Base-by-base conservation (phyloP, 2,888 invertebrate genomes). In the Ochropacha duplaris region DNA sequence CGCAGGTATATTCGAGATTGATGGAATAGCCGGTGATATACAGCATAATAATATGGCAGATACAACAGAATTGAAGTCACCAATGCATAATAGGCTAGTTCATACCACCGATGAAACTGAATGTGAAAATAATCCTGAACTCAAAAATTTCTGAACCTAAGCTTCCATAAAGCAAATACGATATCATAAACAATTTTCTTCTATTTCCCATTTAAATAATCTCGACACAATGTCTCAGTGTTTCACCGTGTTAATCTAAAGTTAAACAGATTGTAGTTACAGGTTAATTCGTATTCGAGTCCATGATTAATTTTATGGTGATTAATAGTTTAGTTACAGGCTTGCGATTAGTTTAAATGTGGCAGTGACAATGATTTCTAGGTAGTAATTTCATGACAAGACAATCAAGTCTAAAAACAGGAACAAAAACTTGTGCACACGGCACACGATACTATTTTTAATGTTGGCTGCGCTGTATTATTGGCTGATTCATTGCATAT, bases 351-450 rank as follows among this genome's bases (percentile, higher is more conserved):
- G 36, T 36, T 36, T 36, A 2, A 36, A 16, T 44, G 19, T 44
- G 44, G 19, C 19, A n/a, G 36, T 36, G 36, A 36, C 36, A n/a
- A 36, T 36, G 36, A 36, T 36, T 36, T 36, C n/a, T 36, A 31
- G 31, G n/a, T 36, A n/a, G 14, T 36, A 36, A 36, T 36, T 36
- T n/a, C n/a, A 36, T 36, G 36, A 36, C 36, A 36, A 36, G 36
- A 36, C 36, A 36, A 36, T 36, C n/a, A 36, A 44, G 2, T 19
- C n/a, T 19, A 19, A 19, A 44, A 44, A 44, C 44, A 19, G 44
- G 44, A 44, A n/a, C 44, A 44, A 44, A 44, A 44, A 44, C 44
- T 44, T 44, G 44, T 44, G 44, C 44, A 44, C 44, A 44, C 44
- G 44, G 44, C 19, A 19, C 44, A 9, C 9, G 9, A 5, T 44